Percentiles rank a stretch among this genome's conserved stretches.
phyloP scores from a whole-genome alignment of 2,113 vertebrate genomes.

The Etheostoma cragini region DNA sequence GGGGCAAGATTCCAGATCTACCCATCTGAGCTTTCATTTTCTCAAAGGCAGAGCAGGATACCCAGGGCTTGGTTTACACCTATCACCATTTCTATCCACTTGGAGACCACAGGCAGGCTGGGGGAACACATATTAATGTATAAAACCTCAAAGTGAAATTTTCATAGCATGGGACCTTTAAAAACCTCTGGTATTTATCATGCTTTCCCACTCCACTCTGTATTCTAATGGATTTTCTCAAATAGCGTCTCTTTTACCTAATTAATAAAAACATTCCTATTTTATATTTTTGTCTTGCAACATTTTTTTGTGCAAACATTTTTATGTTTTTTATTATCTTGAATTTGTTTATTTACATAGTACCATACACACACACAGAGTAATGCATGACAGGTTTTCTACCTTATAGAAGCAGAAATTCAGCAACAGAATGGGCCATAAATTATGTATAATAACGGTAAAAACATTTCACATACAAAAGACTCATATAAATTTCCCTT shows the following conservation, averaged over 20 bases:
- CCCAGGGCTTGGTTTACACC: too few relatives aligned
- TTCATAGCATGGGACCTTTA: too few relatives aligned
- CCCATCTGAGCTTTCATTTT: too few relatives aligned
- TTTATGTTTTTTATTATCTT: constrained; percentile 2
- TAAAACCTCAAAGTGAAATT: too few relatives aligned
- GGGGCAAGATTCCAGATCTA: too few relatives aligned
- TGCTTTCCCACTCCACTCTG: neutral
- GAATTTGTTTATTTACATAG: constrained; percentile 6
- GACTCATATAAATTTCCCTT: neutral
- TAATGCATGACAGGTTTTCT: neutral
- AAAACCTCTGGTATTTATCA: neutral
- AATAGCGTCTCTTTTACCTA: constrained; percentile 6
- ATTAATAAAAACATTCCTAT: constrained; percentile 2
- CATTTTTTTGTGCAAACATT: neutral
- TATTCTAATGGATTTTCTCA: constrained; percentile 7
- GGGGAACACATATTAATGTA: too few relatives aligned
- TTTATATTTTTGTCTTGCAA: constrained; percentile 13
- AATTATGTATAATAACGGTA: neutral
- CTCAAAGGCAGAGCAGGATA: too few relatives aligned
- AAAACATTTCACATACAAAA: neutral
- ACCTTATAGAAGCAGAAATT: neutral
- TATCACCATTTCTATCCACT: too few relatives aligned
- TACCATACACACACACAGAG: neutral
- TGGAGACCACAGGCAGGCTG: too few relatives aligned
- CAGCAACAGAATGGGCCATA: neutral